phyloP scores from a whole-genome alignment of 2,113 vertebrate genomes.

The Malurus cyaneus region DNA sequence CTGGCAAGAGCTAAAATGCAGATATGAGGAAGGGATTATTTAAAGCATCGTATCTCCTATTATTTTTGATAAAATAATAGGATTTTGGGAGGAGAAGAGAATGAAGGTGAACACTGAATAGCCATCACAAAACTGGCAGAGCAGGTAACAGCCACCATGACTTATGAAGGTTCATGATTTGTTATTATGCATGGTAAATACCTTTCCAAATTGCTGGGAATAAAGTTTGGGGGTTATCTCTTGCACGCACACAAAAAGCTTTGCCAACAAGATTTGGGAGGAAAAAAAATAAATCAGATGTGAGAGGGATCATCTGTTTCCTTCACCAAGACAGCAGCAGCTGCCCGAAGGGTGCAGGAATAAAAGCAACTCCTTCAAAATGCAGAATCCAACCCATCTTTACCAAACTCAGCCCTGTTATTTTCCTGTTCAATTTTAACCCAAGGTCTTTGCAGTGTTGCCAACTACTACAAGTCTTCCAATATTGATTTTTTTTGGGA shows the following conservation, averaged over 20 bases:
- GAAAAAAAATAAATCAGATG: not conserved
- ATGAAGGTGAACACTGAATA: conserved; percentile 70
- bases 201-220: conserved; percentile 53
- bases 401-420: not conserved
- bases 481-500: not conserved
- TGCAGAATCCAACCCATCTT: not conserved
- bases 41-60: conserved; percentile 64
- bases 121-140: conserved; percentile 61
- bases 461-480: conserved; percentile 15
- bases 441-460: not conserved
- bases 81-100: conserved; percentile 63
- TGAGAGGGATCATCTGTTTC: not conserved
- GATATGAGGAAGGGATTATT: conserved; percentile 58
- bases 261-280: conserved; percentile 53
- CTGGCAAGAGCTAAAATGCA: conserved; percentile 60
- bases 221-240: conserved; percentile 51
- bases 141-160: conserved; percentile 54
- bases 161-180: conserved; percentile 55
- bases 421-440: conserved; percentile 26
- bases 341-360: not conserved
- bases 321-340: not conserved
- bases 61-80: conserved; percentile 73
- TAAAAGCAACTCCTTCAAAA: not conserved
- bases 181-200: conserved; percentile 70
- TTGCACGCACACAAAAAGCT: conserved; percentile 59